Evolutionary conservation across 2,797 vertebrate genomes (phyloP).

Genomic region (Paguma larvata): DNA sequence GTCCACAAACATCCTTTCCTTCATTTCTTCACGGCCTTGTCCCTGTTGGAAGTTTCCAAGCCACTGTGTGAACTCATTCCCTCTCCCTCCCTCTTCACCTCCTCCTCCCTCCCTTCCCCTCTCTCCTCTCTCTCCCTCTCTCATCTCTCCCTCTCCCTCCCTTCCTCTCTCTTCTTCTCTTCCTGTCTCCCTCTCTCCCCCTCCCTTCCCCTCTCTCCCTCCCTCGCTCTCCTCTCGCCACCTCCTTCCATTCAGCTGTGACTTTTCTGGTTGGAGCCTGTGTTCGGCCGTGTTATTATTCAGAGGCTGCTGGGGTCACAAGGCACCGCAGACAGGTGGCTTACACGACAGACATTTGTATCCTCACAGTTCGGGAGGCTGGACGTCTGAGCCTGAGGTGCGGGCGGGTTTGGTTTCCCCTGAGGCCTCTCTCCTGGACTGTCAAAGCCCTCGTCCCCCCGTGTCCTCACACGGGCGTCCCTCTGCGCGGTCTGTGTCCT

Average conservation of each 20-base stretch:
- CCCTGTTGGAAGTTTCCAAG: neutral
- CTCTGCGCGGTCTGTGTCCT: neutral
- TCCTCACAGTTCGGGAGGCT: neutral
- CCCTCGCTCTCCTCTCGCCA: too few relatives aligned
- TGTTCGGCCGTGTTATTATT: too few relatives aligned
- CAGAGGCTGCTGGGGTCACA: neutral
- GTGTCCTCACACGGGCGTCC: fast-evolving
- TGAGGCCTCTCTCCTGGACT: neutral
- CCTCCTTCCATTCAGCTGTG: too few relatives aligned
- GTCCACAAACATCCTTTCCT: neutral
- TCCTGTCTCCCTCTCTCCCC: neutral
- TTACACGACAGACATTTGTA: fast-evolving
- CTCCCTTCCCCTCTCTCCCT: neutral
- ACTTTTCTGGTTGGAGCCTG: neutral
- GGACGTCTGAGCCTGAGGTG: neutral
- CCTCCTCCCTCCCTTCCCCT: too few relatives aligned
- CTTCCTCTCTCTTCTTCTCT: too few relatives aligned
- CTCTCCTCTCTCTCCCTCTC: neutral
- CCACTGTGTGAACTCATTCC: fast-evolving
- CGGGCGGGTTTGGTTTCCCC: neutral
- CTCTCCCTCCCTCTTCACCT: neutral
- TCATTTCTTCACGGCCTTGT: neutral
- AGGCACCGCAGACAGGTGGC: neutral
- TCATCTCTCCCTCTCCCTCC: too few relatives aligned
- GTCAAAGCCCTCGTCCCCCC: fast-evolving